Evolutionary conservation across 1,140 invertebrate genomes (phyloP).

Genomic region (Akabosia matsudoensis): DNA sequence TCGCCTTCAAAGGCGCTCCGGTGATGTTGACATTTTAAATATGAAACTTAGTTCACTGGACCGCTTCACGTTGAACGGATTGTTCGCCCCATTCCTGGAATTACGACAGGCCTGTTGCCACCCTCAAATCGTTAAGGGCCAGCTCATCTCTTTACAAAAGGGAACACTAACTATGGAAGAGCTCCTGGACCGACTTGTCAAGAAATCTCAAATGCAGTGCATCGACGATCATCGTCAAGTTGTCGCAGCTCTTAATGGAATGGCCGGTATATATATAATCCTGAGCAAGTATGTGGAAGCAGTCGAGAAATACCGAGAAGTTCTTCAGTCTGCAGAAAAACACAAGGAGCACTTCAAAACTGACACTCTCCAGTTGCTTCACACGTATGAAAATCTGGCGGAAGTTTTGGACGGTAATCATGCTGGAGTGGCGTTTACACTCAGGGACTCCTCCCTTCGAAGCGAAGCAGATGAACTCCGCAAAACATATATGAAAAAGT

Average conservation of each 20-base stretch:
- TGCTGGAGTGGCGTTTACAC: slow-evolving; percentile 54
- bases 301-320: slow-evolving; percentile 61
- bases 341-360: slow-evolving; percentile 57
- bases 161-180: slow-evolving; percentile 66
- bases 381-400: slow-evolving; percentile 66
- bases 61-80: slow-evolving; percentile 51
- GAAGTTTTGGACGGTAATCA: slow-evolving; percentile 54
- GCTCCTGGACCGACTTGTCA: slow-evolving; percentile 63
- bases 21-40: slow-evolving; percentile 46
- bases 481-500: slow-evolving; percentile 61
- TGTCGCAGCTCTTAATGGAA: slow-evolving; percentile 65
- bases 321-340: slow-evolving; percentile 58
- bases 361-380: slow-evolving; percentile 63
- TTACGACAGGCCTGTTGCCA: slow-evolving; percentile 71
- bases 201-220: slow-evolving; percentile 62
- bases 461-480: slow-evolving; percentile 58
- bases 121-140: slow-evolving; percentile 63
- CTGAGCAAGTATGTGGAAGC: slow-evolving; percentile 57
- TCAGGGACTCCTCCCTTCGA: slow-evolving; percentile 56
- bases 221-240: slow-evolving; percentile 64
- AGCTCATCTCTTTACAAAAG: slow-evolving; percentile 59
- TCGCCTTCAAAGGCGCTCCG: slow-evolving; percentile 39
- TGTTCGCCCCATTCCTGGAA: slow-evolving; percentile 63
- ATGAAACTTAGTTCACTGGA: slow-evolving; percentile 53
- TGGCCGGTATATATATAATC: slow-evolving; percentile 64